Evolutionary conservation across 1,140 invertebrate species (phyloP), one percentile per base, ranked within the genome.

Genomic region (Colletes latitarsis): DNA sequence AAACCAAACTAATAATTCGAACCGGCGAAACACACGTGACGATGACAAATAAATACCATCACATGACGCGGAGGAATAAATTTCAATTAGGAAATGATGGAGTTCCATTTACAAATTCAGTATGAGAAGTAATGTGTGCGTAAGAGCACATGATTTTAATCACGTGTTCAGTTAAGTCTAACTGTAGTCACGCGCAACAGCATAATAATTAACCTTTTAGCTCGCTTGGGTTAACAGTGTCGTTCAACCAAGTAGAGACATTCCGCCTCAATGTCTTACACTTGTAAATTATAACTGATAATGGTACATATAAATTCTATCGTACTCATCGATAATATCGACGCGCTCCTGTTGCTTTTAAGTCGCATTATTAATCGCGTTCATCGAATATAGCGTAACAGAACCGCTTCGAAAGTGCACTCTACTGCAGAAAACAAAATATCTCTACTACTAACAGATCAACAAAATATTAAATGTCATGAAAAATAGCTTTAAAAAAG

Each of bases 71-170:
- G 10, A 15, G 15, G 77, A 79, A 79, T 79, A 79, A 79, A 79
- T 79, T 79, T 79, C 77, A 79, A 79, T 79, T 79, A 79, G 19
- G 69, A 79, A 64, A 79, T 64, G 77, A 79, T 79, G 52, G 57
- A 73, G 77, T 64, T 66, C 77, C 77, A 79, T 73, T 79, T 79
- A 79, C 77, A 79, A 79, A 79, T 79, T 79, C 77, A 79, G 58
- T 19, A 60, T 41, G 64, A 73, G 69, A 73, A 63, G 49, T 73
- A 73, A 79, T 73, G 77, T 64, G 58, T 79, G 60, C 60, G 77
- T 73, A 72, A 64, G 60, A 53, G 69, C 77, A 73, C 77, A 79
- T 79, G 77, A 79, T 64, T 79, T 79, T 79, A 79, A 79, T 79
- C 77, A 79, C 77, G 77, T 79, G 77, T 12, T 14, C 77, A 79